These are phyloP conservation scores for Sphaeridia pumilis DNA, from an alignment of 2,888 invertebrate genomes.

Conservation along the genomic window DNA sequence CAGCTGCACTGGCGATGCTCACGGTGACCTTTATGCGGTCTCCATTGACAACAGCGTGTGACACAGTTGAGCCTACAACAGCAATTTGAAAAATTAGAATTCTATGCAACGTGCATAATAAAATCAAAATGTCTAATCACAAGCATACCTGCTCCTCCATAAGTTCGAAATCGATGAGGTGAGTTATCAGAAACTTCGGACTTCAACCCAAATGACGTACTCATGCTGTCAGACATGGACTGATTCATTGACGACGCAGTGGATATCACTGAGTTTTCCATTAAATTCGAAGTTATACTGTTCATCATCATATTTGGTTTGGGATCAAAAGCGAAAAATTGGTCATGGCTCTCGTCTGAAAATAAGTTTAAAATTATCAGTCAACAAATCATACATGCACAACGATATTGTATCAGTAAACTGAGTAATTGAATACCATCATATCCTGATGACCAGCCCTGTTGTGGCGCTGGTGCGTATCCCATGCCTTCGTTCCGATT, in stretches of 20 bases:
- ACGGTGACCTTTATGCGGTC: constrained; percentile 62
- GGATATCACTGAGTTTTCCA: constrained; percentile 56
- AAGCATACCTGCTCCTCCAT: no score
- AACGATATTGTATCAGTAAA: no score
- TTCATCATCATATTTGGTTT: constrained; percentile 38
- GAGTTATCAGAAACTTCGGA: constrained; percentile 6
- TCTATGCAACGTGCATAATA: no score
- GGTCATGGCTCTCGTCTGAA: constrained; percentile 53
- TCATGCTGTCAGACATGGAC: constrained; percentile 29
- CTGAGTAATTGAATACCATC: neutral
- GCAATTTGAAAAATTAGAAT: no score
- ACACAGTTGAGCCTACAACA: no score
- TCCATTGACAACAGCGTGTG: neutral
- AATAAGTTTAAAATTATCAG: no score
- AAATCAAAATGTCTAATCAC: no score
- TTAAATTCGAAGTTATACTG: constrained; percentile 53
- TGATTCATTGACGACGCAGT: constrained; percentile 41
- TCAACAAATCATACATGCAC: no score
- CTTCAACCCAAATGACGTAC: constrained; percentile 17
- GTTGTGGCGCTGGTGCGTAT: constrained; percentile 44
- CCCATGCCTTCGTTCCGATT: constrained; percentile 22
- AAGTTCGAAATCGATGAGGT: no score
- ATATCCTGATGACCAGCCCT: constrained; percentile 52
- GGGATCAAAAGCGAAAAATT: constrained; percentile 52
- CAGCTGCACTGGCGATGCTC: constrained; percentile 58